A percentile compares a stretch with the other conserved stretches of the same genome.
Conservation (phyloP, 2,888 invertebrate genomes). For the Pilophorus perplexus region DNA sequence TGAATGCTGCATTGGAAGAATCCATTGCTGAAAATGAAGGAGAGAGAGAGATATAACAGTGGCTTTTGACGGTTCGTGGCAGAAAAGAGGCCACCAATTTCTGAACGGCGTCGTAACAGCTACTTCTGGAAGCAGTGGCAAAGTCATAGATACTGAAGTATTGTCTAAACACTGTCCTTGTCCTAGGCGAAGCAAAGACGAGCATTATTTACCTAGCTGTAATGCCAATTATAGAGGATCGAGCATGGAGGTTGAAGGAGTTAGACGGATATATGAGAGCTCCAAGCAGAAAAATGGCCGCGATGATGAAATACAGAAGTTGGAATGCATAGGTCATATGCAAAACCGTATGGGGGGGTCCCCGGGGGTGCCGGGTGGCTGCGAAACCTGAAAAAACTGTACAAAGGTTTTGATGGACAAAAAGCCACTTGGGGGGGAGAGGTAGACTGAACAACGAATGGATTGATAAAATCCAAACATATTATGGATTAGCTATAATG, state of each 20-base stretch:
- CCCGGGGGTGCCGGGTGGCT: too few relatives aligned
- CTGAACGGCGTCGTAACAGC: conserved; percentile 42
- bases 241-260: conserved; percentile 47
- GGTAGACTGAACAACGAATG: not conserved
- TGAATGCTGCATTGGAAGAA: conserved; percentile 37
- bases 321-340: conserved; percentile 18
- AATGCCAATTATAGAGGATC: conserved; percentile 43
- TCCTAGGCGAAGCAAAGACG: conserved; percentile 1
- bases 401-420: conserved; percentile 48
- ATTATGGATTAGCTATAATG: conserved; percentile 49
- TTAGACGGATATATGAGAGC: conserved; percentile 37
- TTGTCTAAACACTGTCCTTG: conserved; percentile 35
- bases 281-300: conserved; percentile 40
- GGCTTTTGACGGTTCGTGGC: conserved; percentile 41
- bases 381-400: too few relatives aligned
- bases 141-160: conserved; percentile 39
- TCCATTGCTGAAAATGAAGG: conserved; percentile 29
- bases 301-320: conserved; percentile 23
- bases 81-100: conserved; percentile 37
- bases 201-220: conserved; percentile 33
- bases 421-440: conserved; percentile 11
- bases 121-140: conserved; percentile 37
- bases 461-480: conserved; percentile 48
- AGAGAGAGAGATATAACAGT: conserved; percentile 24
- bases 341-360: conserved; percentile 43